Percentiles rank a stretch among this genome's conserved stretches.
phyloP scores from a whole-genome alignment of 2,888 invertebrate genomes.

The Synergus japonicus region DNA sequence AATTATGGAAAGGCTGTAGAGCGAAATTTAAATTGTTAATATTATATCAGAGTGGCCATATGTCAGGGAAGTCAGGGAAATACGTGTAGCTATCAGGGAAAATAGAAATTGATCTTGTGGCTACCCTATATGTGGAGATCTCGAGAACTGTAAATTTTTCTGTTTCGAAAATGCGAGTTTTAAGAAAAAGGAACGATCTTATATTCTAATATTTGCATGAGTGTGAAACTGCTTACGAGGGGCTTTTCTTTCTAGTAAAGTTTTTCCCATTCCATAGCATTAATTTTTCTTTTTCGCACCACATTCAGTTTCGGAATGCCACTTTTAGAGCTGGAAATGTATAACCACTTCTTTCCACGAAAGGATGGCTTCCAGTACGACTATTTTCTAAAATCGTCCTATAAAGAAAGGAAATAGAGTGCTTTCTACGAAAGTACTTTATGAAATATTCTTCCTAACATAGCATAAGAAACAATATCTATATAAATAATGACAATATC shows the following conservation, averaged over 20 bases:
- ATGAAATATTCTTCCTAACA: background rate
- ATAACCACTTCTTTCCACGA: slow-evolving; percentile 46
- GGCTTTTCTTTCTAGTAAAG: background rate
- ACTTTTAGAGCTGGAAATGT: background rate
- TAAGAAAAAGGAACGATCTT: background rate
- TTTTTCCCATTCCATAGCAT: background rate
- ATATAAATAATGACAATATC: background rate
- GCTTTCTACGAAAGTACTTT: background rate
- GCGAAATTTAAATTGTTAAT: background rate
- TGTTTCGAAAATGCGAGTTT: background rate
- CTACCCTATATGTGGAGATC: background rate
- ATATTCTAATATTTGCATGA: background rate
- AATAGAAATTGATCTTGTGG: too few relatives aligned
- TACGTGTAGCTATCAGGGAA: too few relatives aligned
- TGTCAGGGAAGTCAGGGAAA: too few relatives aligned
- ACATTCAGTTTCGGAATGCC: background rate
- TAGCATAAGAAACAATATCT: background rate
- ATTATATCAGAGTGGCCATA: too few relatives aligned
- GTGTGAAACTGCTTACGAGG: background rate
- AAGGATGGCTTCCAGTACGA: slow-evolving; percentile 50
- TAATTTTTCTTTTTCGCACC: slow-evolving; percentile 2
- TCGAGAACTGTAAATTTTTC: background rate
- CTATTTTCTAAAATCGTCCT: background rate
- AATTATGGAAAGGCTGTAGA: background rate
- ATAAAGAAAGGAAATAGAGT: background rate